Evolutionary conservation across 2,113 vertebrate genomes (phyloP).

Genomic region (Addax nasomaculatus): DNA sequence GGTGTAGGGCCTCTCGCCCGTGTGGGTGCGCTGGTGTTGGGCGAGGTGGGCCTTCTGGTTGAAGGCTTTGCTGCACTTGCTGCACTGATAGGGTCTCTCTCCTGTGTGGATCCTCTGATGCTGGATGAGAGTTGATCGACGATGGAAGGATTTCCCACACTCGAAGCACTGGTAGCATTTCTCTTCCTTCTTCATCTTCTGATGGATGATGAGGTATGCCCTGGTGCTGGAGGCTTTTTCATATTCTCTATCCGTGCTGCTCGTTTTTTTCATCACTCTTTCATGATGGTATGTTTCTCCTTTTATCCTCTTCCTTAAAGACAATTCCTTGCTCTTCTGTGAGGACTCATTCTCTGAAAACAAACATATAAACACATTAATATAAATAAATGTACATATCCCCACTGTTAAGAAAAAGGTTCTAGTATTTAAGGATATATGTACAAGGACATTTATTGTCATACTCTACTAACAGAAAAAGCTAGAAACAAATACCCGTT

Average conservation of each 20-base stretch:
- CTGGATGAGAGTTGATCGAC: neutral
- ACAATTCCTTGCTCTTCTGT: neutral
- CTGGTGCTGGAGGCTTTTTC: neutral
- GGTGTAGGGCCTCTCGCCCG: neutral
- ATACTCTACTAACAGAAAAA: neutral
- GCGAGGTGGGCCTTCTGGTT: neutral
- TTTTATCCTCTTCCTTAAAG: neutral
- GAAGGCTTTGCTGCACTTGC: neutral
- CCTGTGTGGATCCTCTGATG: neutral
- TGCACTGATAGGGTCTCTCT: neutral
- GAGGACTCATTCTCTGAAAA: neutral
- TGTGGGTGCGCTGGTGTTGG: neutral
- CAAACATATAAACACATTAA: neutral
- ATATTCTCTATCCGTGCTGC: too few species aligned
- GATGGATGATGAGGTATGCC: accelerated
- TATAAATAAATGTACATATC: neutral
- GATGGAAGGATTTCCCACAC: neutral
- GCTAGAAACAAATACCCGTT: neutral
- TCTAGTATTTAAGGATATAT: neutral
- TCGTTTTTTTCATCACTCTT: neutral
- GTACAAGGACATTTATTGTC: neutral
- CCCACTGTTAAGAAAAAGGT: neutral
- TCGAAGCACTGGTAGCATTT: accelerated
- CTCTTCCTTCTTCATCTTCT: neutral
- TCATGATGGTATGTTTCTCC: neutral